Base-by-base conservation (phyloP, 2,797 vertebrate species). In the Benthosema pterotum region DNA sequence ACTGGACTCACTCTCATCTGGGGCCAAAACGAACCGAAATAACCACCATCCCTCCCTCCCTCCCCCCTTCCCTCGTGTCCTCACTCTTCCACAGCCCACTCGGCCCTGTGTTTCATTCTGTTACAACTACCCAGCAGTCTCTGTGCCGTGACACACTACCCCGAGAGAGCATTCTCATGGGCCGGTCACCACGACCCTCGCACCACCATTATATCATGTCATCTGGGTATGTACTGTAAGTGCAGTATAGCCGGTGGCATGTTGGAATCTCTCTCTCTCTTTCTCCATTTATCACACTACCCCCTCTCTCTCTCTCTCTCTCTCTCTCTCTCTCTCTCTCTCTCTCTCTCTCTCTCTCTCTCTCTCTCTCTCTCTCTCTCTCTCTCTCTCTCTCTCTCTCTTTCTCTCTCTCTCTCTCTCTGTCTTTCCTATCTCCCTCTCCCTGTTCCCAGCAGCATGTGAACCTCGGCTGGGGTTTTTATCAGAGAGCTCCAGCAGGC, bases 381-480 rank as follows among this genome's bases (percentile, higher is more conserved):
- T 45, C 55, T 19, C 4, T 57, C 55, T 46, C 48, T 38, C 25
- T 38, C 57, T 38, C 22, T 16, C 46, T 42, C 56, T 42, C 42
- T 65, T 57, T 52, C 66, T 67, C 42, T 56, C 71, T 67, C 67
- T 69, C 52, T 70, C 72, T 76, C 25, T 4, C 19, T n/a, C 42
- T 48, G 52, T n/a, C n/a, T 17, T n/a, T 38, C 9, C 43, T 48
- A 18, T 53, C 42, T 63, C 49, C 45, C 48, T 56, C 52, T 54
- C 57, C 38, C 25, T 70, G 74, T 93, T 94, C 92, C 92, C 91
- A 93, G 88, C 84, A 91, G 87, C 79, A 86, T 93, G 88, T 92
- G 89, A 94, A 92, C 81, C 80, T 84, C 71, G 65, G 88, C 89
- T 88, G 89, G 87, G 65, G 76, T 83, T 88, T 92, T 94, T 93